phyloP scores from a whole-genome alignment of 1,140 invertebrate genomes.

The Heliothis virescens region DNA sequence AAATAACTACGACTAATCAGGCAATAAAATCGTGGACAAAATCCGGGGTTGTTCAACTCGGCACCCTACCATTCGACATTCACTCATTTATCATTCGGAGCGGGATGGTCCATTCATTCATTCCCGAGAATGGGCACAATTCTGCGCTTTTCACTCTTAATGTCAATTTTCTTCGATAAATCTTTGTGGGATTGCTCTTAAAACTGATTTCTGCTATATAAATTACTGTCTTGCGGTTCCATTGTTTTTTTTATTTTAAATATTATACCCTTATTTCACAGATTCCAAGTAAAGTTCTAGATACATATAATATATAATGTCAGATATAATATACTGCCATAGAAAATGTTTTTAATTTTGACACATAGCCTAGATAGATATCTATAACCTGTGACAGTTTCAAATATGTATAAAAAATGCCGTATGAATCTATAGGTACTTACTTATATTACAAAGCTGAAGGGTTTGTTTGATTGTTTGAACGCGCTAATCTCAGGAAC shows the following conservation, averaged over 20 bases:
- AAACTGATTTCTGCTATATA: neutral
- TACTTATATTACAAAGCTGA: too few relatives aligned
- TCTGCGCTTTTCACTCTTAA: slow-evolving; percentile 22
- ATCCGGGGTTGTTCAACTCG: slow-evolving; percentile 23
- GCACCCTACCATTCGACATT: slow-evolving; percentile 25
- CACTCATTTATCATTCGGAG: slow-evolving; percentile 25
- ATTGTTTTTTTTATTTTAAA: neutral
- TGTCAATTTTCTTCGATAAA: neutral
- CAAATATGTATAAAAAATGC: too few relatives aligned
- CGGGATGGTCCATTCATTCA: slow-evolving; percentile 36
- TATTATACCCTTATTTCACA: too few relatives aligned
- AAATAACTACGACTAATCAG: slow-evolving; percentile 7
- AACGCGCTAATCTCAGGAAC: too few relatives aligned
- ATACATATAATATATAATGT: too few relatives aligned
- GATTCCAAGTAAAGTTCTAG: too few relatives aligned
- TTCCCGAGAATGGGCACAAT: slow-evolving; percentile 2
- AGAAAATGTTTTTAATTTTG: too few relatives aligned
- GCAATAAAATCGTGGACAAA: slow-evolving; percentile 15
- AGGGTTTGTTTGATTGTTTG: too few relatives aligned
- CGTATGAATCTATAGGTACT: too few relatives aligned
- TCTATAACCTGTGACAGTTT: too few relatives aligned
- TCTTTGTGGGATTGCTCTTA: neutral
- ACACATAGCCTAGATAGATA: too few relatives aligned
- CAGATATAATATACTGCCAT: too few relatives aligned
- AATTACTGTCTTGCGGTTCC: neutral